Conservation (phyloP, 2,888 invertebrate genomes). For the Calephelis perditalis region DNA sequence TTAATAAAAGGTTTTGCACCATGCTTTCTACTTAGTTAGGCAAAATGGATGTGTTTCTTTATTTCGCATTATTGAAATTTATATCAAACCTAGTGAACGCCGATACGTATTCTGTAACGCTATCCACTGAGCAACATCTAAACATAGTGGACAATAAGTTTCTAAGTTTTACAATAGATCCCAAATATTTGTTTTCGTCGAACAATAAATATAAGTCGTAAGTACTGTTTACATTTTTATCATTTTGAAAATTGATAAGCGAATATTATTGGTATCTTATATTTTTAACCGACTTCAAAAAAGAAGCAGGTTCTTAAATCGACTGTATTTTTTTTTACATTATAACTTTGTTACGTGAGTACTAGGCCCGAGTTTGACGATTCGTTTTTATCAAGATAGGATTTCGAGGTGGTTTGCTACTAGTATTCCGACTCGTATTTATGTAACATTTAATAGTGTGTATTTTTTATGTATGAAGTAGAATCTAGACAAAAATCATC, state of each 20-base stretch:
- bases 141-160: conserved; percentile 83
- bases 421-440: no score
- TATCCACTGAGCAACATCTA: conserved; percentile 80
- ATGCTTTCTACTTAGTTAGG: neutral
- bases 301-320: no score
- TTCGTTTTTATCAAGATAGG: no score
- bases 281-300: no score
- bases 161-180: conserved; percentile 85
- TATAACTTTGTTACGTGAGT: no score
- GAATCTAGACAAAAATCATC: no score
- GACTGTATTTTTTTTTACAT: no score
- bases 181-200: conserved; percentile 75
- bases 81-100: conserved; percentile 29
- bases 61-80: conserved; percentile 1
- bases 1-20: neutral
- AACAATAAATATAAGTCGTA: conserved; percentile 45
- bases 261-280: no score
- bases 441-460: no score
- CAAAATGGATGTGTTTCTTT: neutral
- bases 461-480: no score
- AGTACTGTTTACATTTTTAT: conserved; percentile 23
- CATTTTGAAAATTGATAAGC: neutral
- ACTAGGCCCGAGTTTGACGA: no score
- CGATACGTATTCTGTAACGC: conserved; percentile 73
- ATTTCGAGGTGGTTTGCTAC: no score